Conservation (phyloP, 2,888 invertebrate species). For the Drosophila atroscutellata region DNA sequence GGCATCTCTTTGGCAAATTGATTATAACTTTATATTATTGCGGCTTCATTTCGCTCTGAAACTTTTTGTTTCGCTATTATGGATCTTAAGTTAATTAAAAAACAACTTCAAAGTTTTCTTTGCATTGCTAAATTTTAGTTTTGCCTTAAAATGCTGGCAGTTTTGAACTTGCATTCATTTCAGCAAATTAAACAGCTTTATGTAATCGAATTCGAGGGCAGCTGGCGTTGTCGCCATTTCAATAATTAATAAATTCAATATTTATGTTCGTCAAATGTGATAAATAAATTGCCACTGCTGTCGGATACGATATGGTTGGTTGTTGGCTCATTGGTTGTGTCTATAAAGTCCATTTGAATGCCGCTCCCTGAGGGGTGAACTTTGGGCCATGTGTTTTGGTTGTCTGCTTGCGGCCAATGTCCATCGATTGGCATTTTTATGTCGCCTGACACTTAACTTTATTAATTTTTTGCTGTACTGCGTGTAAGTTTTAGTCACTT, state of each 20-base stretch:
- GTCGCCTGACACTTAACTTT: conserved; percentile 59
- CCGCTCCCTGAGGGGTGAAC: conserved; percentile 22
- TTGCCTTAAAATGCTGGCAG: neutral
- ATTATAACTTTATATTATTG: neutral
- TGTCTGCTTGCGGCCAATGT: conserved; percentile 8
- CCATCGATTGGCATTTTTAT: conserved; percentile 64
- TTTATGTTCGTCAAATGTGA: conserved; percentile 59
- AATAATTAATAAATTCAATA: conserved; percentile 63
- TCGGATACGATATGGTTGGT: conserved; percentile 17
- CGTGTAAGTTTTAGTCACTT: conserved; percentile 59
- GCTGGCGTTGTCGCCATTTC: conserved; percentile 38
- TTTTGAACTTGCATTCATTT: neutral
- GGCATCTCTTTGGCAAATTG: neutral
- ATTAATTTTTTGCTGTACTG: conserved; percentile 60
- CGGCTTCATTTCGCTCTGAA: neutral
- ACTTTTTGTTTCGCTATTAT: neutral
- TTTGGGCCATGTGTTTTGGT: conserved; percentile 40
- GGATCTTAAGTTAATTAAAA: neutral
- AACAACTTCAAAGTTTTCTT: neutral
- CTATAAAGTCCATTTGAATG: conserved; percentile 28
- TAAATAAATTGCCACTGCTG: conserved; percentile 45
- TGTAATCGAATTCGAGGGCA: conserved; percentile 10
- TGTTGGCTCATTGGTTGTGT: conserved; percentile 2
- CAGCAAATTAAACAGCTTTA: neutral
- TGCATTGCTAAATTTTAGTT: neutral